These are phyloP conservation scores for Loxodonta africana DNA, from an alignment of 2,113 vertebrate species.

Conservation along the genomic window DNA sequence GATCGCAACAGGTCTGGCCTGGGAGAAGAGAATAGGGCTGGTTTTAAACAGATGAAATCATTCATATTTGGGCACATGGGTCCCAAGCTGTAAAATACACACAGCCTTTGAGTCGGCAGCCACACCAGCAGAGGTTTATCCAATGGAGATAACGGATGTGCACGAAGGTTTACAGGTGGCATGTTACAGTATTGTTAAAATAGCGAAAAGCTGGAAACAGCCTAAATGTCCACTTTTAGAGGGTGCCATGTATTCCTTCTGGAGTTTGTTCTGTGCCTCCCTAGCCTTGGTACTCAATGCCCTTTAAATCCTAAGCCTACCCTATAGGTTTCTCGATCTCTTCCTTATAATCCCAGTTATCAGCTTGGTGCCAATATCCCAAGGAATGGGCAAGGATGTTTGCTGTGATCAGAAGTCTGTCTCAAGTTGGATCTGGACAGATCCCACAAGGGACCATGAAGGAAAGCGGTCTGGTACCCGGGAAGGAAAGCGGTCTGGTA, in stretches of 20 bases:
- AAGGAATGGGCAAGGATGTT: background rate
- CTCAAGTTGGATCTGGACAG: background rate
- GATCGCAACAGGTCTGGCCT: constrained; percentile 97
- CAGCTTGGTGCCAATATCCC: background rate
- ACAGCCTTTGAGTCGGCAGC: background rate
- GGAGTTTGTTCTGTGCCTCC: background rate
- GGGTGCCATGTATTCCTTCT: background rate
- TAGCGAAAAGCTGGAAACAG: background rate
- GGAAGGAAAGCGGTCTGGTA: background rate
- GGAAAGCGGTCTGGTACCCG: background rate
- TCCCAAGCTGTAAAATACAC: background rate
- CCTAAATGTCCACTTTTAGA: background rate
- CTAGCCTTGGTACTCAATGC: background rate
- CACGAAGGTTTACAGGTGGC: background rate
- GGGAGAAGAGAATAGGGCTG: constrained; percentile 62
- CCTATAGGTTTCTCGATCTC: background rate
- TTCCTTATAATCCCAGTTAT: background rate
- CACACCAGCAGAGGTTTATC: background rate
- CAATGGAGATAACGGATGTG: background rate
- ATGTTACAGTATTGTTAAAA: background rate
- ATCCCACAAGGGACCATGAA: background rate
- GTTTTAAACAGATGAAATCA: background rate
- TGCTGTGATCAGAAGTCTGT: background rate
- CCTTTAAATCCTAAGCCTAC: background rate
- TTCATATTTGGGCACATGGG: background rate